phyloP scores from a whole-genome alignment of 2,113 vertebrate species.

The Cervus canadensis region DNA sequence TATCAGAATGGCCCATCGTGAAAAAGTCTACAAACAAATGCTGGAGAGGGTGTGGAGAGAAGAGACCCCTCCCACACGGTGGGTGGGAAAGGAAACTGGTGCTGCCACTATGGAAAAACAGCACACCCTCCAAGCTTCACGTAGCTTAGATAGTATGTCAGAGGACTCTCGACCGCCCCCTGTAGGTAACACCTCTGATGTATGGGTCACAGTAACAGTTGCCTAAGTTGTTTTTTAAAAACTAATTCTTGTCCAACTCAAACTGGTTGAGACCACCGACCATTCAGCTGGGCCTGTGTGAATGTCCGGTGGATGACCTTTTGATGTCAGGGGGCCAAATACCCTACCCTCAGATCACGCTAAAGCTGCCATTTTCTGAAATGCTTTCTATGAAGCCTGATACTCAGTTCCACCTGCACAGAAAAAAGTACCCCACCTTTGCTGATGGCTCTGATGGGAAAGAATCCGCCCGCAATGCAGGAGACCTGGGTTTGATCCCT shows the following conservation, averaged over 20 bases:
- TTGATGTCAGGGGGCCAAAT: background rate
- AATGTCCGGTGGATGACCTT: background rate
- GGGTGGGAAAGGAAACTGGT: background rate
- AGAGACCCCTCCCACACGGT: background rate
- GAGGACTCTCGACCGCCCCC: background rate
- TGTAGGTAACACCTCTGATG: background rate
- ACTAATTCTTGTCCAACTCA: background rate
- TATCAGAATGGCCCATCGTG: background rate
- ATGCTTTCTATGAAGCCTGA: background rate
- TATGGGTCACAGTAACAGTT: background rate
- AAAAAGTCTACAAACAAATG: background rate
- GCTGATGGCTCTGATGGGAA: background rate
- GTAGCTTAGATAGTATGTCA: background rate
- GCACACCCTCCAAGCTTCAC: background rate
- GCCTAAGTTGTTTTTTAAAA: background rate
- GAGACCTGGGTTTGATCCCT: background rate
- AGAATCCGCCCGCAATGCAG: background rate
- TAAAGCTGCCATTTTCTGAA: background rate
- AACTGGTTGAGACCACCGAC: background rate
- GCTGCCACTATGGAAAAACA: background rate
- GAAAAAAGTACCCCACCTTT: background rate
- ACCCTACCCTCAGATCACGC: background rate
- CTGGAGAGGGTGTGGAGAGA: background rate
- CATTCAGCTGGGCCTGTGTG: background rate
- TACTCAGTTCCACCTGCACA: background rate